Evolutionary conservation across 2,888 invertebrate species (phyloP).

Genomic region (Drosophila incognita): DNA sequence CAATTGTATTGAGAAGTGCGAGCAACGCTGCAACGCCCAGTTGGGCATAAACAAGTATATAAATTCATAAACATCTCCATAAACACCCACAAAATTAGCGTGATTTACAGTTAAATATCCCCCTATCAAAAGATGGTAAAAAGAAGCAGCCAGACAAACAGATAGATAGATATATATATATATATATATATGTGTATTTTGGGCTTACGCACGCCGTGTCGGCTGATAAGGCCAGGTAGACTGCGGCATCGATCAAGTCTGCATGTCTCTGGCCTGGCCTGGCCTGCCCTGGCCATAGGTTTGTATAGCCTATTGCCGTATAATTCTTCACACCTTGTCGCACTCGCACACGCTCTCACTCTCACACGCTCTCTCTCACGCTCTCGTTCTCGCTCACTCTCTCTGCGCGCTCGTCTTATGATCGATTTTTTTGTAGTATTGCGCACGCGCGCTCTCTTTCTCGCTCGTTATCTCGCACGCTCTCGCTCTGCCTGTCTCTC

Average conservation of each 20-base stretch:
- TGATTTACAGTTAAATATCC: conserved; percentile 61
- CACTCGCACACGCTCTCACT: neutral
- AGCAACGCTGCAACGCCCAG: conserved; percentile 3
- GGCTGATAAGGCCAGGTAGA: conserved; percentile 32
- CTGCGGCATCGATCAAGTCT: conserved; percentile 25
- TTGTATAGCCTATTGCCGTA: conserved; percentile 23
- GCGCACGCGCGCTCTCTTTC: conserved; percentile 50
- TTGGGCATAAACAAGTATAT: conserved; percentile 63
- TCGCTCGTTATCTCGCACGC: neutral
- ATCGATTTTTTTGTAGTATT: conserved; percentile 44
- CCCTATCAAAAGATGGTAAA: neutral
- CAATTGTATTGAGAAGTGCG: conserved; percentile 12
- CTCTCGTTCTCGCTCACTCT: neutral
- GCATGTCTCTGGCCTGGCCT: neutral
- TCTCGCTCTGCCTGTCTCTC: conserved; percentile 20
- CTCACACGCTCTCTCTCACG: neutral
- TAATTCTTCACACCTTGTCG: conserved; percentile 53
- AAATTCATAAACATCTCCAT: conserved; percentile 63
- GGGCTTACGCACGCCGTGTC: conserved; percentile 47
- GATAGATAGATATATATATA: neutral
- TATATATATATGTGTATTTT: conserved; percentile 20
- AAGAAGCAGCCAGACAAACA: conserved; percentile 7
- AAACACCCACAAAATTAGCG: conserved; percentile 57
- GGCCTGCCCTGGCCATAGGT: conserved; percentile 9
- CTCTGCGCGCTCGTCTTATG: conserved; percentile 31